Conservation (phyloP, 2,888 invertebrate genomes). For the Stenichneumon culpator region DNA sequence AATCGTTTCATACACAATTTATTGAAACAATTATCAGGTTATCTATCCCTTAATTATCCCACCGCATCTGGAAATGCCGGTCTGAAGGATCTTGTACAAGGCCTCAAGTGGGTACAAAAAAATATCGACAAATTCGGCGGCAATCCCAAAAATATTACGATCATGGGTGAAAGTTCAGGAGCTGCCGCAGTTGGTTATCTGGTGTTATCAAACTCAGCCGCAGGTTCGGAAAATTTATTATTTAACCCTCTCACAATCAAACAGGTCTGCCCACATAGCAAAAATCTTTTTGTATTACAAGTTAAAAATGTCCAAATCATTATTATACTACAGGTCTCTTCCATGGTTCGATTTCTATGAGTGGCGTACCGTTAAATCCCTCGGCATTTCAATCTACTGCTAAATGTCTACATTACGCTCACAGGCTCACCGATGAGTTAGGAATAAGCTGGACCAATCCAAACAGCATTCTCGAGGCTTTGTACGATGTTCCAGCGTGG, state of each 20-base stretch:
- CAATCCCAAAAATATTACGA: constrained; percentile 1
- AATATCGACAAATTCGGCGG: not conserved
- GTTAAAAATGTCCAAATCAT: not conserved
- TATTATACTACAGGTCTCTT: constrained; percentile 76
- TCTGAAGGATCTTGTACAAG: not conserved
- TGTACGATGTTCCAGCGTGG: constrained; percentile 82
- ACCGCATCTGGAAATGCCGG: not conserved
- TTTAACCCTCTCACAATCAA: no score
- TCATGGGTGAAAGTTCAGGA: not conserved
- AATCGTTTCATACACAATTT: not conserved
- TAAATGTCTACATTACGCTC: constrained; percentile 75
- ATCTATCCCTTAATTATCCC: not conserved
- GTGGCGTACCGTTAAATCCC: constrained; percentile 67
- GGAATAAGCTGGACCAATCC: constrained; percentile 73
- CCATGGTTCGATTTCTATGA: no score
- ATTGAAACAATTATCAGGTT: not conserved
- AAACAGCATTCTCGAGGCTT: constrained; percentile 81
- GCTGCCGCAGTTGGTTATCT: not conserved
- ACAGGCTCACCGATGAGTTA: constrained; percentile 82
- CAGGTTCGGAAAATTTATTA: not conserved
- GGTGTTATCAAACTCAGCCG: not conserved
- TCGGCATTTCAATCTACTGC: constrained; percentile 83
- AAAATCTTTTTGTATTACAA: not conserved
- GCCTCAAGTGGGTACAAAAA: not conserved
- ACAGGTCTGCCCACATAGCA: not conserved